phyloP scores from a whole-genome alignment of 2,888 invertebrate genomes.

The Pyrrhia umbra region DNA sequence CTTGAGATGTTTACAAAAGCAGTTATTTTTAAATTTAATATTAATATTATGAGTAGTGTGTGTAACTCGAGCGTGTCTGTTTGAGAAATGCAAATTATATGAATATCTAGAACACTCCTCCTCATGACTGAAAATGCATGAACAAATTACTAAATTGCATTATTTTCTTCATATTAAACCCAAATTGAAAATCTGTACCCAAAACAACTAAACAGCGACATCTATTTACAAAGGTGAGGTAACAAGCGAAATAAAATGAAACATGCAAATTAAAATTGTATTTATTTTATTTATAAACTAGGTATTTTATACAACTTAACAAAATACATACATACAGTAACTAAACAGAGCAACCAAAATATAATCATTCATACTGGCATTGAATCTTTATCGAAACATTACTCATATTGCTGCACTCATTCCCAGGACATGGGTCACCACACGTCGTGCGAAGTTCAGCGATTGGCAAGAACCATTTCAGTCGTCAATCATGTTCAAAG shows the following conservation, averaged over 20 bases:
- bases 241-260: conserved; percentile 79
- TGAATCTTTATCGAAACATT: conserved; percentile 47
- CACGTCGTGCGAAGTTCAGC: conserved; percentile 20
- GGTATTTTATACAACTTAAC: conserved; percentile 90
- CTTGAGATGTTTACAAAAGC: conserved; percentile 80
- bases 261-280: conserved; percentile 84
- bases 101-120: not conserved
- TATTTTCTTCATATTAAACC: not conserved
- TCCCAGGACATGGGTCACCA: conserved; percentile 40
- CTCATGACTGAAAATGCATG: not conserved
- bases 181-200: not conserved
- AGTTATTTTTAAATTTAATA: conserved; percentile 62
- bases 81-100: conserved; percentile 30
- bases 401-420: conserved; percentile 64
- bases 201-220: conserved; percentile 30
- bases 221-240: conserved; percentile 61
- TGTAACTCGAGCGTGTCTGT: conserved; percentile 24
- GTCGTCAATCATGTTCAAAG: conserved; percentile 49
- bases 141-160: not conserved
- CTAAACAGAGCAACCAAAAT: conserved; percentile 88
- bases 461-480: conserved; percentile 69
- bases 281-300: conserved; percentile 89
- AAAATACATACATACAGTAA: conserved; percentile 89
- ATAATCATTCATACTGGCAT: conserved; percentile 81
- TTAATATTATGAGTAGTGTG: conserved; percentile 39